These are phyloP conservation scores for Cataglyphis livida DNA, from an alignment of 2,888 invertebrate species.

Conservation along the genomic window DNA sequence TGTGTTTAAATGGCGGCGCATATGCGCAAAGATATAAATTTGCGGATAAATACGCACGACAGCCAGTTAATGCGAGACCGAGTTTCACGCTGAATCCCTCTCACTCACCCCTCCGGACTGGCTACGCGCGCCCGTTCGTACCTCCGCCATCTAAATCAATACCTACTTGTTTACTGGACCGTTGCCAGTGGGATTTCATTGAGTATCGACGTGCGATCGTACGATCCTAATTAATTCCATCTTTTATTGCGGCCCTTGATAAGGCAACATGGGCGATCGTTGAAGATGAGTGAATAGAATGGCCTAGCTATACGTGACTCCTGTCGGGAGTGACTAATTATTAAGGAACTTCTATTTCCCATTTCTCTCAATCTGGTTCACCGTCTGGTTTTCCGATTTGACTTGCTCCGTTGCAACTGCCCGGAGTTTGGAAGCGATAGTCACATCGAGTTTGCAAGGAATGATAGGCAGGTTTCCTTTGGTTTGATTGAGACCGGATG, in stretches of 20 bases:
- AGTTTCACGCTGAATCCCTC: slow-evolving; percentile 66
- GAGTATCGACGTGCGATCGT: slow-evolving; percentile 73
- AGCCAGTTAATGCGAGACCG: slow-evolving; percentile 78
- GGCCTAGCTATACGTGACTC: slow-evolving; percentile 58
- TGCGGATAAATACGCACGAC: slow-evolving; percentile 81
- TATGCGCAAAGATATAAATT: slow-evolving; percentile 82
- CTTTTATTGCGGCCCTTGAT: slow-evolving; percentile 75
- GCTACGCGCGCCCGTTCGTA: slow-evolving; percentile 58
- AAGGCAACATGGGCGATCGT: slow-evolving; percentile 67
- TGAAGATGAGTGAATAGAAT: slow-evolving; percentile 58
- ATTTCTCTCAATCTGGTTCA: slow-evolving; percentile 8
- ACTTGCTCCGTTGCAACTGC: slow-evolving; percentile 40
- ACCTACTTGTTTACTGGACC: slow-evolving; percentile 83
- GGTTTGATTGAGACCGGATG: slow-evolving; percentile 24
- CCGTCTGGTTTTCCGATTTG: background rate
- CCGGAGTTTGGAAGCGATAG: slow-evolving; percentile 47
- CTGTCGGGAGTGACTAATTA: slow-evolving; percentile 69
- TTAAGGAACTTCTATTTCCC: slow-evolving; percentile 45
- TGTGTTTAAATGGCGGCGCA: slow-evolving; percentile 78
- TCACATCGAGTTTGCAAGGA: slow-evolving; percentile 38
- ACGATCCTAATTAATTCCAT: slow-evolving; percentile 81
- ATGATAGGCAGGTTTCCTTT: slow-evolving; percentile 46
- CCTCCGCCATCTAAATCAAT: slow-evolving; percentile 81
- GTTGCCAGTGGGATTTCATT: slow-evolving; percentile 81
- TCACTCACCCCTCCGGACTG: slow-evolving; percentile 32